phyloP scores from a whole-genome alignment of 2,888 invertebrate genomes.

The Andrena trimmerana region DNA sequence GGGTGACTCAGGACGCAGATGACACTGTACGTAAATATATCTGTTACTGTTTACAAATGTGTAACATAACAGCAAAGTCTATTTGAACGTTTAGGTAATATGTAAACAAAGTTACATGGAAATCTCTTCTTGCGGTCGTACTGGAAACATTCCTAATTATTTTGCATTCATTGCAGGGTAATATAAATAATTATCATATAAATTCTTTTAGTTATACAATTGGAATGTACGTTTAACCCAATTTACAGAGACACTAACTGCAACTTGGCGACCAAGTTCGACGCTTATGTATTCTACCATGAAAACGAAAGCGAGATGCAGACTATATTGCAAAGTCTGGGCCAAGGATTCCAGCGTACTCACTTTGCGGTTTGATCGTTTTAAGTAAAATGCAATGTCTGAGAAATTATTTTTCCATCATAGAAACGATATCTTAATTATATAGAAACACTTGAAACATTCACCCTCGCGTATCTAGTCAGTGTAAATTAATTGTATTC shows the following conservation, averaged over 20 bases:
- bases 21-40: conserved; percentile 78
- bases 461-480: conserved; percentile 45
- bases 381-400: neutral
- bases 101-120: conserved; percentile 88
- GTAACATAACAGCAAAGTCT: conserved; percentile 3
- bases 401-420: conserved; percentile 13
- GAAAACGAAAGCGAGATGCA: conserved; percentile 84
- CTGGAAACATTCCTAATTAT: conserved; percentile 86
- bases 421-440: neutral
- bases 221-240: conserved; percentile 13
- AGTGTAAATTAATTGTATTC: conserved; percentile 15
- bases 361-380: conserved; percentile 85
- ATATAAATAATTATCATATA: conserved; percentile 42
- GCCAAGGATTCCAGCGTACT: conserved; percentile 86
- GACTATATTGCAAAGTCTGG: conserved; percentile 86
- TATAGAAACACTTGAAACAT: conserved; percentile 6
- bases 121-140: conserved; percentile 88
- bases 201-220: neutral
- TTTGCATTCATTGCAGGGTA: conserved; percentile 89
- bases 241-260: conserved; percentile 85
- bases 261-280: conserved; percentile 85
- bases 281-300: conserved; percentile 85
- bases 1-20: conserved; percentile 82
- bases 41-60: conserved; percentile 1
- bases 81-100: conserved; percentile 84